Evolutionary conservation across 2,888 invertebrate genomes (phyloP).

Genomic region (Anagyrus pseudococci): DNA sequence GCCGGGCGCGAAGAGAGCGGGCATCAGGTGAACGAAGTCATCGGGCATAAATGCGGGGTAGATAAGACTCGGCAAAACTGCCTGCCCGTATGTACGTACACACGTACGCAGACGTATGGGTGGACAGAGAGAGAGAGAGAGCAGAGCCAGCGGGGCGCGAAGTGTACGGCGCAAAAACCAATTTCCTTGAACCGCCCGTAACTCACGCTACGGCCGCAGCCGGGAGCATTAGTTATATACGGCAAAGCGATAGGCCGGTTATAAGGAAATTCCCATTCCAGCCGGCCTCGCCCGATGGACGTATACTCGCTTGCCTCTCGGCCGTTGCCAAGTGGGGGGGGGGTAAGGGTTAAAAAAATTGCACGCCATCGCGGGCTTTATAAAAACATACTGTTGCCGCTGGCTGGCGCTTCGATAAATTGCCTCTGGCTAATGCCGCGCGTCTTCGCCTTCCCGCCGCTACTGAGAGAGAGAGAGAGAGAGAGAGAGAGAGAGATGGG

Average conservation of each 20-base stretch:
- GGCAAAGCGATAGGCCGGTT: background rate
- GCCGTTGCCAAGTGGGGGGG: too few relatives aligned
- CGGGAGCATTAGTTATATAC: background rate
- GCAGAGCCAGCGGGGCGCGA: background rate
- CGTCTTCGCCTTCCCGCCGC: slow-evolving; percentile 5
- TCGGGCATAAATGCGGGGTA: slow-evolving; percentile 24
- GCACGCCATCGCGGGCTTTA: background rate
- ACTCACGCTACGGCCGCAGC: too few relatives aligned
- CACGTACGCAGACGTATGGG: too few relatives aligned
- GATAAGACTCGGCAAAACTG: slow-evolving; percentile 17
- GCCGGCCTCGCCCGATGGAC: background rate
- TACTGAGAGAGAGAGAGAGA: too few relatives aligned
- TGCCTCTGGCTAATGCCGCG: slow-evolving; percentile 49
- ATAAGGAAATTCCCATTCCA: too few relatives aligned
- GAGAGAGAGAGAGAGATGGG: too few relatives aligned
- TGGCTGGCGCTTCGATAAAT: slow-evolving; percentile 53
- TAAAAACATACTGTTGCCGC: slow-evolving; percentile 15
- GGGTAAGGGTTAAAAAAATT: background rate
- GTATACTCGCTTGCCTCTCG: too few relatives aligned
- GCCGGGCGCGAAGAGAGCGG: too few relatives aligned
- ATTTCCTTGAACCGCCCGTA: slow-evolving; percentile 14
- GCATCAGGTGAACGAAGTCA: slow-evolving; percentile 18
- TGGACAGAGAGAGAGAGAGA: too few relatives aligned
- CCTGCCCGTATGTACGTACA: background rate
- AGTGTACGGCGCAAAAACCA: slow-evolving; percentile 7